A percentile compares a stretch with the other conserved stretches of the same genome.
Evolutionary conservation across 92 coral and sea anemone genomes (phyloP).

Genomic region (Ricordea florida): DNA sequence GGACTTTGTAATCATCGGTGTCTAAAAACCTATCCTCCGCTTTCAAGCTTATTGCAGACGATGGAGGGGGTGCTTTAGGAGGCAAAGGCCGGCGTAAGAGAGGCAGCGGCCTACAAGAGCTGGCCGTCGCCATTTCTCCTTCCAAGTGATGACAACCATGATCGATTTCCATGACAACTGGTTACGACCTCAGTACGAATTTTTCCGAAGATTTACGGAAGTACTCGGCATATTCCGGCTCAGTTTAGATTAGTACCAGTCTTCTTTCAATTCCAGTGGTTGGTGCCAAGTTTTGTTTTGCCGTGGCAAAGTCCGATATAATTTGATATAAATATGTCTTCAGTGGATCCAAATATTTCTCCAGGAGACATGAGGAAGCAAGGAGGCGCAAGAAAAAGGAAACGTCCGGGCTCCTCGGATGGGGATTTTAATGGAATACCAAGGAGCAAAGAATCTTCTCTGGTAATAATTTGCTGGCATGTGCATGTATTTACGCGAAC

Average conservation of each 20-base stretch:
- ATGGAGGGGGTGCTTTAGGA: conserved; percentile 69
- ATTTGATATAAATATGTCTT: conserved; percentile 5
- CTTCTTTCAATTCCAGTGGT: no score
- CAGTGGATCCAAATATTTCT: conserved; percentile 8
- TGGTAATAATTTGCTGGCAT: conserved; percentile 51
- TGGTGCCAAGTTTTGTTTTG: no score
- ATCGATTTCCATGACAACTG: conserved; percentile 59
- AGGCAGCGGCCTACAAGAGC: conserved; percentile 56
- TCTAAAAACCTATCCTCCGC: conserved; percentile 37
- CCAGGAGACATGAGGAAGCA: conserved; percentile 22
- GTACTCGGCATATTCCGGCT: neutral
- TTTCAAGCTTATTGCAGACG: conserved; percentile 36
- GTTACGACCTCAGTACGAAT: conserved; percentile 1
- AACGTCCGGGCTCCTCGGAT: conserved; percentile 42
- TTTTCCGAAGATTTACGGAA: neutral
- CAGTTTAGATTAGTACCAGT: conserved; percentile 1
- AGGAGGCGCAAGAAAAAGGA: conserved; percentile 52
- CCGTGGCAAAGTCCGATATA: no score
- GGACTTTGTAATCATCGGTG: neutral
- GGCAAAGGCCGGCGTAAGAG: conserved; percentile 98
- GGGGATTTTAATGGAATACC: conserved; percentile 29
- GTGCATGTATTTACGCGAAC: no score
- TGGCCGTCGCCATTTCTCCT: conserved; percentile 90
- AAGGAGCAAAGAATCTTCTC: conserved; percentile 8
- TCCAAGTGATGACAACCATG: neutral